Evolutionary conservation across 2,888 invertebrate genomes (phyloP).

Genomic region (Lydus trimaculatus): DNA sequence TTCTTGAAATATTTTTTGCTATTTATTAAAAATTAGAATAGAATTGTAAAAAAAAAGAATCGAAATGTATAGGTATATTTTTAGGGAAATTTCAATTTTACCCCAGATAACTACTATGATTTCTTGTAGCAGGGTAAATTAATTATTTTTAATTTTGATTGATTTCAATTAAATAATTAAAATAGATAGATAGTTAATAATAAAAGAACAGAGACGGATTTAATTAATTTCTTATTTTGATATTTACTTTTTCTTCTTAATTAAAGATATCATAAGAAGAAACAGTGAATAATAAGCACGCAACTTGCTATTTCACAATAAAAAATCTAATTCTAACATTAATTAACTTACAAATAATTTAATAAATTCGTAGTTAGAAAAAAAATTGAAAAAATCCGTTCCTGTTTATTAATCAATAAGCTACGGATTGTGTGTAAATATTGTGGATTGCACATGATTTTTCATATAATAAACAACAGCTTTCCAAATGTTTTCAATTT

Average conservation of each 20-base stretch:
- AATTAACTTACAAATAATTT: background rate
- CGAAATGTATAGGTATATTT: background rate
- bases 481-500: background rate
- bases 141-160: background rate
- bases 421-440: too few relatives aligned
- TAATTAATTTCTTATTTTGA: background rate
- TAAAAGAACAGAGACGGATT: background rate
- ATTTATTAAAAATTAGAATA: background rate
- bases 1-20: background rate
- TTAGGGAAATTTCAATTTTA: background rate
- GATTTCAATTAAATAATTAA: background rate
- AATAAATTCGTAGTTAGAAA: background rate
- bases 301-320: background rate
- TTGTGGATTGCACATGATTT: background rate
- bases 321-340: background rate
- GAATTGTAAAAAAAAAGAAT: background rate
- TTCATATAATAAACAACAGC: background rate
- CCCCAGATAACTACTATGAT: background rate
- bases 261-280: background rate
- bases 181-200: background rate
- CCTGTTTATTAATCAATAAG: background rate
- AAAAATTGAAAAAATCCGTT: background rate
- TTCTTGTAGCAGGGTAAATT: conserved; percentile 33
- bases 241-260: background rate
- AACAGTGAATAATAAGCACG: background rate